Evolutionary conservation across 2,797 vertebrate genomes (phyloP).

Genomic region (Pipistrellus pipistrellus): DNA sequence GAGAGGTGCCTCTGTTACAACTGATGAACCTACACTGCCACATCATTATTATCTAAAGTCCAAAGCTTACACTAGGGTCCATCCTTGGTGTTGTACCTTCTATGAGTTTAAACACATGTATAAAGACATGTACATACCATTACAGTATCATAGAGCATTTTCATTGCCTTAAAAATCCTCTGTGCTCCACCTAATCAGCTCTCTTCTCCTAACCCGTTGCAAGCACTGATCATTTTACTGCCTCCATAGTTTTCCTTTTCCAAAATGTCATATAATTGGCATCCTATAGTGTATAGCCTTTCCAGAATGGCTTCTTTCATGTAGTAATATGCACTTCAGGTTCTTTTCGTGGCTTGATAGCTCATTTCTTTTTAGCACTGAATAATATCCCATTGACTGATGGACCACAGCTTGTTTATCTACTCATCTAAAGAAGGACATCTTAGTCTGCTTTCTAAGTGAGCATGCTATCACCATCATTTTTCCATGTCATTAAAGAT

Average conservation of each 20-base stretch:
- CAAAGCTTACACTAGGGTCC: background rate
- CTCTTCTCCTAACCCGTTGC: background rate
- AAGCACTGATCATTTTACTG: background rate
- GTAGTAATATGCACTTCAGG: background rate
- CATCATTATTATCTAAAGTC: background rate
- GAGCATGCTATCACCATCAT: background rate
- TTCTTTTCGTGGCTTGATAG: background rate
- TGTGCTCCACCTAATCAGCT: background rate
- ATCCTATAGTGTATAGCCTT: background rate
- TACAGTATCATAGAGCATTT: background rate
- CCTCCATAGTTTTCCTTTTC: background rate
- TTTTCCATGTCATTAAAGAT: background rate
- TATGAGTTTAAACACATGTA: background rate
- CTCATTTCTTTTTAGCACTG: background rate
- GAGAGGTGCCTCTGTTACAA: background rate
- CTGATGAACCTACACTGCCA: rapidly evolving
- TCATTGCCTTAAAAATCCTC: background rate
- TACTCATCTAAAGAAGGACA: background rate
- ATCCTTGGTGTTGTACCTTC: background rate
- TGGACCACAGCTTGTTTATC: background rate
- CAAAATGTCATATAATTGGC: background rate
- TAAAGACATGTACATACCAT: background rate
- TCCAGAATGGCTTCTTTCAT: background rate
- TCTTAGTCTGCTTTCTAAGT: background rate
- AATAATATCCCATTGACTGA: background rate